These are phyloP conservation scores for Melanostoma scalare DNA, from an alignment of 2,888 invertebrate genomes.

Conservation along the genomic window DNA sequence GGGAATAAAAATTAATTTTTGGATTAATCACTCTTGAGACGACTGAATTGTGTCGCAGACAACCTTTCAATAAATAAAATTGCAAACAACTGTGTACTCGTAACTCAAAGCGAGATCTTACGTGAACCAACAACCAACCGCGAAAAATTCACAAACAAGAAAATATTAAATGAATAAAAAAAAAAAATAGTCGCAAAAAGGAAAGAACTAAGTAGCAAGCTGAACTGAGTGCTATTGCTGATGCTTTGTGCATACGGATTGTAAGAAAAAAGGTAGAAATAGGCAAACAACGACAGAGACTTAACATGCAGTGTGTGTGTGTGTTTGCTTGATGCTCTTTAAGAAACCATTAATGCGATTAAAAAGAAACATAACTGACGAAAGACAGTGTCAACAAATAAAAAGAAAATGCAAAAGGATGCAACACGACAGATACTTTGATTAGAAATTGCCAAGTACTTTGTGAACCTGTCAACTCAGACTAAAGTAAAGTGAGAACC, in stretches of 20 bases:
- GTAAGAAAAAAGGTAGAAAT: slow-evolving; percentile 26
- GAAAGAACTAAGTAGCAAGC: slow-evolving; percentile 29
- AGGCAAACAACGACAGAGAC: slow-evolving; percentile 2
- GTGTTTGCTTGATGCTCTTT: neutral
- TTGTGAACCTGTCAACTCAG: no score
- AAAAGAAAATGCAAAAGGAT: neutral
- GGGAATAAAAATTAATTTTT: slow-evolving; percentile 9
- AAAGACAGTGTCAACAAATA: neutral
- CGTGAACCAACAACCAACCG: slow-evolving; percentile 78
- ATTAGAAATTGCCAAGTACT: no score
- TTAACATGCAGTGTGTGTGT: no score
- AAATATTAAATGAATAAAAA: slow-evolving; percentile 35
- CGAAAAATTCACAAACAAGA: slow-evolving; percentile 74
- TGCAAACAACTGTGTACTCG: slow-evolving; percentile 57
- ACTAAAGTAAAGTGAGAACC: no score
- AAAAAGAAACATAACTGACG: slow-evolving; percentile 2
- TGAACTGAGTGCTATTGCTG: slow-evolving; percentile 9
- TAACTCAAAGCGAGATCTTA: slow-evolving; percentile 60
- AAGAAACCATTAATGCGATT: slow-evolving; percentile 2
- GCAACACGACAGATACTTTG: no score
- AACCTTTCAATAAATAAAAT: slow-evolving; percentile 68
- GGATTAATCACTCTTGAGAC: slow-evolving; percentile 24
- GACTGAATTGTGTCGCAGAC: slow-evolving; percentile 51
- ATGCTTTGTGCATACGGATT: slow-evolving; percentile 29
- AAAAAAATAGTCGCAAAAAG: slow-evolving; percentile 28